A percentile compares a stretch with the other conserved stretches of the same genome.
phyloP scores from a whole-genome alignment of 2,113 vertebrate species.

The Lonchura striata region DNA sequence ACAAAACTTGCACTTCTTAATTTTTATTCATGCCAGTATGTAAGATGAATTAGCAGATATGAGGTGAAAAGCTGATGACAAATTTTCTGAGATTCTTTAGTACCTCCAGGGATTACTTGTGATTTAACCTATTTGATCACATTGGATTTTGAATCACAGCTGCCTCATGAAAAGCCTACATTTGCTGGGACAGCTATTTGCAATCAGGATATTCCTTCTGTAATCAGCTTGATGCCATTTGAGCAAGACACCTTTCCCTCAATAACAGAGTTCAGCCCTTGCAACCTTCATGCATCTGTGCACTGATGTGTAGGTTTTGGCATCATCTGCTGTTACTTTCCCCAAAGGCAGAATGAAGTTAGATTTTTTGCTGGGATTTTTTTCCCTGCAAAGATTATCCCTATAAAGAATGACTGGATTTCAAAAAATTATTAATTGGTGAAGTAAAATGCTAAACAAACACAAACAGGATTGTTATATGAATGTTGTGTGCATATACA shows the following conservation, averaged over 20 bases:
- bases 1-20: background rate
- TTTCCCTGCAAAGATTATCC: background rate
- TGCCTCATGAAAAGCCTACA: background rate
- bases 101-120: background rate
- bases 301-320: background rate
- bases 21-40: background rate
- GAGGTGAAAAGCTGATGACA: background rate
- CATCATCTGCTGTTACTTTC: constrained; percentile 1
- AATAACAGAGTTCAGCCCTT: background rate
- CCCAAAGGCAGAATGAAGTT: background rate
- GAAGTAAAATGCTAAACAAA: background rate
- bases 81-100: background rate
- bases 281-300: background rate
- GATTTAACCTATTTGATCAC: background rate
- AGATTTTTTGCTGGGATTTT: background rate
- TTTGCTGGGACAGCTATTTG: background rate
- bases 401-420: background rate
- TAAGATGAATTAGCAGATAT: background rate
- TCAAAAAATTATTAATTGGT: constrained; percentile 9
- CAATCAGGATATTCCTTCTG: background rate
- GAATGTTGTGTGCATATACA: background rate
- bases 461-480: background rate
- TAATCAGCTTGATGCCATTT: background rate
- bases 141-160: background rate
- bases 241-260: background rate